Evolutionary conservation across 2,888 invertebrate genomes (phyloP).

Genomic region (Branchellion lobata): DNA sequence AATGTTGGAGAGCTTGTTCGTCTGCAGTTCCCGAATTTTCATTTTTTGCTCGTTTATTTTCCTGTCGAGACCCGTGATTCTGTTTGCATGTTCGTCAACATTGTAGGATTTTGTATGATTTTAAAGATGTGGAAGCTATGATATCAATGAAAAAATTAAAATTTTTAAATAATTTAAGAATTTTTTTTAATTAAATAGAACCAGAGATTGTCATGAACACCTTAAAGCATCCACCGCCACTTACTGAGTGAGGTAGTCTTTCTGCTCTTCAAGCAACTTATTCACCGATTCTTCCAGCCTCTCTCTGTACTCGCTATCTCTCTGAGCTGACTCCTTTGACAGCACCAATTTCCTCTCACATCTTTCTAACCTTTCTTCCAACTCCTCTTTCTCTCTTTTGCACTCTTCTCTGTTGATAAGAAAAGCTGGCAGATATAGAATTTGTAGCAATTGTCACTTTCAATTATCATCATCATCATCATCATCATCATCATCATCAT

Average conservation of each 20-base stretch:
- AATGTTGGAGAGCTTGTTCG: no score
- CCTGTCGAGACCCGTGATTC: not conserved
- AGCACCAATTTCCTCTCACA: constrained; percentile 39
- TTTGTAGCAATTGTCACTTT: not conserved
- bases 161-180: no score
- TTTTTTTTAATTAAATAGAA: no score
- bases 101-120: not conserved
- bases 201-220: no score
- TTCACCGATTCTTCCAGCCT: constrained; percentile 44
- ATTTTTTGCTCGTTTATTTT: constrained; percentile 2
- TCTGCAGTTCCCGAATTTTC: not conserved
- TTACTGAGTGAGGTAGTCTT: constrained; percentile 27
- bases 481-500: not conserved
- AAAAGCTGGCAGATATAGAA: not conserved
- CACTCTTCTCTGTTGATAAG: constrained; percentile 34
- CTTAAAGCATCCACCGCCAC: no score
- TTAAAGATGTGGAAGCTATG: no score
- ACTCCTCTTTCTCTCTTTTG: constrained; percentile 42
- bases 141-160: no score
- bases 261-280: constrained; percentile 43
- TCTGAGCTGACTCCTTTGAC: constrained; percentile 30
- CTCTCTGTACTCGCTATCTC: constrained; percentile 44
- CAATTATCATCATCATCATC: not conserved
- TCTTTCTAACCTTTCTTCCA: constrained; percentile 42
- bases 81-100: not conserved